Evolutionary conservation across 2,888 invertebrate species (phyloP).

Genomic region (Bimastos eiseni): DNA sequence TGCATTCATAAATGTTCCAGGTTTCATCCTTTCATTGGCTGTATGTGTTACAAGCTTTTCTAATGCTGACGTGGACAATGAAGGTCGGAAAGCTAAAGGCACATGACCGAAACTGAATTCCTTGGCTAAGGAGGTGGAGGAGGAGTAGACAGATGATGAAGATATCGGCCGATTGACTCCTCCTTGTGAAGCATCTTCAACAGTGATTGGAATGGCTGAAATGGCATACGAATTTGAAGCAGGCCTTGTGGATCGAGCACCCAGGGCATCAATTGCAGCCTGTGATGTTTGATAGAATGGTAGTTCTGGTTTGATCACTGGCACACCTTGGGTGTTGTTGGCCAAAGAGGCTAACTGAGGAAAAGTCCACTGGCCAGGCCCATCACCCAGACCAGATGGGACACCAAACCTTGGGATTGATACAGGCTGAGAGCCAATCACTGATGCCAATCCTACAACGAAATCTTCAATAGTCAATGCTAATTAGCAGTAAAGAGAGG

Average conservation of each 20-base stretch:
- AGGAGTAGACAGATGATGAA: background rate
- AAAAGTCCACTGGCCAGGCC: background rate
- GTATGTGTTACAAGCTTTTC: background rate
- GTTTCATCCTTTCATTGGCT: background rate
- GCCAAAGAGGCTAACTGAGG: background rate
- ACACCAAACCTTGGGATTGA: background rate
- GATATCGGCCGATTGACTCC: background rate
- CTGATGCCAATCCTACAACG: background rate
- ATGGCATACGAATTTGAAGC: background rate
- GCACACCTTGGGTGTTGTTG: background rate
- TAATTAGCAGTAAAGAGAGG: background rate
- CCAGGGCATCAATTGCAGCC: background rate
- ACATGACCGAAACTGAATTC: background rate
- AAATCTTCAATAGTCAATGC: slow-evolving; percentile 2
- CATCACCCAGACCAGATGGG: background rate
- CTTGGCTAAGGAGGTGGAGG: background rate
- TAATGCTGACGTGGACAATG: background rate
- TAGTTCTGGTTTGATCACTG: slow-evolving; percentile 10
- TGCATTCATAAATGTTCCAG: background rate
- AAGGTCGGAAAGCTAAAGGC: background rate
- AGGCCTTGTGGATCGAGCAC: background rate
- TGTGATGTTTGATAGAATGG: slow-evolving; percentile 2
- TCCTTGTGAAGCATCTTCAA: background rate
- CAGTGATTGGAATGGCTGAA: background rate
- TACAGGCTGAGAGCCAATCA: background rate